Evolutionary conservation across 2,113 vertebrate genomes (phyloP).

Genomic region (Urocynchramus pylzowi): DNA sequence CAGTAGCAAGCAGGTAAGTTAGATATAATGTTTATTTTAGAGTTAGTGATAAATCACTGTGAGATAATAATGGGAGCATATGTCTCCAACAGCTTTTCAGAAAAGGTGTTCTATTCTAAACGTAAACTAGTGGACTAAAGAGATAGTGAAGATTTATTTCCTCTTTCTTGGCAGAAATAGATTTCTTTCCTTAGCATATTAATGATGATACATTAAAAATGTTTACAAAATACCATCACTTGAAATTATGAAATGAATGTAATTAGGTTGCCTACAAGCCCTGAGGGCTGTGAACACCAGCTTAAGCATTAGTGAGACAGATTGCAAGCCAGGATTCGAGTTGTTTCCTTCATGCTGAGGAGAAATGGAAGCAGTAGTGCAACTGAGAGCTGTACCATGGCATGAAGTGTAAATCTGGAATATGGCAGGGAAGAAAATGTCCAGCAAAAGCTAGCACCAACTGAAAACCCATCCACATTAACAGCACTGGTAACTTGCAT

Average conservation of each 20-base stretch:
- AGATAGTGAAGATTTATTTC: constrained; percentile 76
- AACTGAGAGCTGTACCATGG: neutral
- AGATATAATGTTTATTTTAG: constrained; percentile 55
- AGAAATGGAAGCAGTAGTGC: neutral
- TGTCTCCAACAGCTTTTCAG: constrained; percentile 72
- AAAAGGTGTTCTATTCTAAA: constrained; percentile 62
- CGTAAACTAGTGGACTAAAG: constrained; percentile 67
- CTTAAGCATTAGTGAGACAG: constrained; percentile 66
- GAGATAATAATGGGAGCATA: constrained; percentile 68
- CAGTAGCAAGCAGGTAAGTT: constrained; percentile 38
- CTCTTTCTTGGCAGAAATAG: constrained; percentile 64
- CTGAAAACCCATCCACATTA: neutral
- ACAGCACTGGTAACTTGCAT: neutral
- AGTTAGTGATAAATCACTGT: constrained; percentile 70
- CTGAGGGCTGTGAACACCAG: constrained; percentile 26
- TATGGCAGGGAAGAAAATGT: neutral
- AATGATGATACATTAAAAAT: constrained; percentile 73
- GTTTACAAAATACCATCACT: constrained; percentile 67
- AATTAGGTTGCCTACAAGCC: constrained; percentile 62
- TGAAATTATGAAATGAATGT: constrained; percentile 66
- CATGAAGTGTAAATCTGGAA: neutral
- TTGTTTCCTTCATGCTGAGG: neutral
- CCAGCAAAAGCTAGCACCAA: neutral
- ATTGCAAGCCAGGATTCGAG: constrained; percentile 27
- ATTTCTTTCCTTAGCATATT: constrained; percentile 72